Percentiles rank a stretch among this genome's conserved stretches.
Evolutionary conservation across 2,888 invertebrate species (phyloP).

Genomic region (Hoplodrina ambigua): DNA sequence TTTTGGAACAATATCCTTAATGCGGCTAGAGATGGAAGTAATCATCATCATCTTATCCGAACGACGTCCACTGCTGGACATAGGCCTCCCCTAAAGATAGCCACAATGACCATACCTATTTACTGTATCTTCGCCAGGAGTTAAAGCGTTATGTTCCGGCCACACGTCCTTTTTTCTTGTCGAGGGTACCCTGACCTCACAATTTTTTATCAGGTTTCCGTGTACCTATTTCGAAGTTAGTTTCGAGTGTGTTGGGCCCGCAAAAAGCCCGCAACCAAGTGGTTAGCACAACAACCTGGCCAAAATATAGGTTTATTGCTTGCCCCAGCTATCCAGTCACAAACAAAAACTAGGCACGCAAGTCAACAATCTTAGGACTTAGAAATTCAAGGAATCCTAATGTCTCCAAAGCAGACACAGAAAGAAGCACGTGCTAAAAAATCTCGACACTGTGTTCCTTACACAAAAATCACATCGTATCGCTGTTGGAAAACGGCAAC

Average conservation of each 20-base stretch:
- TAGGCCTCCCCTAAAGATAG: too few species aligned
- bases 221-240: neutral
- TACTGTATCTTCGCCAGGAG: too few species aligned
- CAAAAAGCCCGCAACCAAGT: neutral
- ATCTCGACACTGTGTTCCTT: constrained; percentile 35
- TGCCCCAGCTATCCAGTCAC: neutral
- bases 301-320: neutral
- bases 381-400: constrained; percentile 44
- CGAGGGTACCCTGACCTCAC: too few species aligned
- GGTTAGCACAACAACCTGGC: neutral
- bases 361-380: constrained; percentile 32
- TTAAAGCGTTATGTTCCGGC: too few species aligned
- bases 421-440: constrained; percentile 18
- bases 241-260: neutral
- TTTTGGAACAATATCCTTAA: neutral
- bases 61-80: too few species aligned
- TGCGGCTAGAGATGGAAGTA: too few species aligned
- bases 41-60: too few species aligned
- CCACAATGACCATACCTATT: too few species aligned
- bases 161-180: too few species aligned
- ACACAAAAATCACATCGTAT: constrained; percentile 23
- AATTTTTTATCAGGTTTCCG: neutral
- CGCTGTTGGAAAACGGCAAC: constrained; percentile 44
- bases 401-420: constrained; percentile 35
- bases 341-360: constrained; percentile 41